These are phyloP conservation scores for Hirtodrosophila trivittata DNA, from an alignment of 2,888 invertebrate species.

Conservation along the genomic window DNA sequence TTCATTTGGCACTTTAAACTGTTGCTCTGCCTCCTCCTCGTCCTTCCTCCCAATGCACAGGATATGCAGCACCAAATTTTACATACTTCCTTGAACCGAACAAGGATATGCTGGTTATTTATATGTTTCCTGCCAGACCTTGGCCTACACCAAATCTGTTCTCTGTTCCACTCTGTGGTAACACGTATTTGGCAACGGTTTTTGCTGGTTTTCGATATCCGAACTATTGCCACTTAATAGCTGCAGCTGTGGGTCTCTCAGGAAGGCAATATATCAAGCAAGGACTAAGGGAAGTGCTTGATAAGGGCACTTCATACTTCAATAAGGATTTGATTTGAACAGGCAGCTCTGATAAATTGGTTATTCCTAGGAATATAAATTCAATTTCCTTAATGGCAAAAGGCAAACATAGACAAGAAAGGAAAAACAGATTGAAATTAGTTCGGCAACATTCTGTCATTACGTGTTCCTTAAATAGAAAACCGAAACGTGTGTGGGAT, in stretches of 20 bases:
- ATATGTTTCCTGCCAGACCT: constrained; percentile 32
- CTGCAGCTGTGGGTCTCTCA: constrained; percentile 2
- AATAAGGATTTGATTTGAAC: too few species aligned
- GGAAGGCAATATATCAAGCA: too few species aligned
- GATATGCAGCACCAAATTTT: too few species aligned
- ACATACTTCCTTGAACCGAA: too few species aligned
- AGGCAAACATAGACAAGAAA: constrained; percentile 22
- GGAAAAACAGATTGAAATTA: too few species aligned
- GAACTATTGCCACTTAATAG: constrained; percentile 1
- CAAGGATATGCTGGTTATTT: constrained; percentile 39
- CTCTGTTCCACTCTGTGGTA: constrained; percentile 13
- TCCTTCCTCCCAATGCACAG: neutral
- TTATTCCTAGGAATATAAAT: too few species aligned
- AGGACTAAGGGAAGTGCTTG: too few species aligned
- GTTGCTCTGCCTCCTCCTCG: constrained; percentile 11
- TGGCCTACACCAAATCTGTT: constrained; percentile 11
- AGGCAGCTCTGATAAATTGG: neutral
- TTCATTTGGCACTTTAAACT: constrained; percentile 49
- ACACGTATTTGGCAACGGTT: constrained; percentile 7
- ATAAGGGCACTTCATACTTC: too few species aligned
- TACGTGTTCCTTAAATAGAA: too few species aligned
- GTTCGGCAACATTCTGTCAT: too few species aligned
- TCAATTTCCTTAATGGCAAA: constrained; percentile 5
- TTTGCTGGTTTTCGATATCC: constrained; percentile 6
- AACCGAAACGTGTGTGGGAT: too few species aligned